A percentile compares a stretch with the other conserved stretches of the same genome.
These are phyloP conservation scores for Phenacoccus solenopsis DNA, from an alignment of 1,140 invertebrate genomes.

Conservation along the genomic window DNA sequence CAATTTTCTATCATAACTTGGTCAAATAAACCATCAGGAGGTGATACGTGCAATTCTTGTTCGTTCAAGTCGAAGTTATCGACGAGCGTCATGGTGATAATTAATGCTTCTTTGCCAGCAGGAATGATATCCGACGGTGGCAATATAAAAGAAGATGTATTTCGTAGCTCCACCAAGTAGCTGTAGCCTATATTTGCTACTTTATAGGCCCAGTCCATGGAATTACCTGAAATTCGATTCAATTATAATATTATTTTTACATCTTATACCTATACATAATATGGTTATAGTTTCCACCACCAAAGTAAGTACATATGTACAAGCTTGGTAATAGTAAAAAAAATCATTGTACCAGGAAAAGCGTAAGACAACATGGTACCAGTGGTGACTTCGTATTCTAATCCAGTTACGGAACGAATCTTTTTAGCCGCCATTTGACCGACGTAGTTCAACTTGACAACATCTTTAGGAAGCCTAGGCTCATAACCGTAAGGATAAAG, in stretches of 20 bases:
- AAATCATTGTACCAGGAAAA: not conserved
- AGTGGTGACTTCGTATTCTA: not conserved
- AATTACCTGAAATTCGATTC: not conserved
- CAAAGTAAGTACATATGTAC: no score
- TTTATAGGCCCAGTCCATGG: not conserved
- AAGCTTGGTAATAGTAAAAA: no score
- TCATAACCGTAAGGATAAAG: constrained; percentile 52
- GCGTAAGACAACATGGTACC: not conserved
- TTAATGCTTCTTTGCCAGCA: constrained; percentile 1
- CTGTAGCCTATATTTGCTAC: not conserved
- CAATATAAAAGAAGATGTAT: not conserved
- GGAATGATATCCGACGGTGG: not conserved
- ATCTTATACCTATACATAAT: not conserved
- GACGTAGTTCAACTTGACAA: not conserved
- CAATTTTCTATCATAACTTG: no score
- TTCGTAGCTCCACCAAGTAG: not conserved
- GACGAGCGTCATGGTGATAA: not conserved
- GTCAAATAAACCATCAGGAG: no score
- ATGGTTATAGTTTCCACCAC: not conserved
- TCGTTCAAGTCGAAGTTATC: not conserved
- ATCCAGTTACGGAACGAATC: not conserved
- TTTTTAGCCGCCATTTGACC: not conserved
- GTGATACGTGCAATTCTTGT: no score
- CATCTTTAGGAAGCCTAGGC: not conserved
- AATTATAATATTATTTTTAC: not conserved